Evolutionary conservation across 2,797 vertebrate genomes (phyloP), one percentile per base, ranked within the genome.

Genomic region (Eleutherodactylus coqui): DNA sequence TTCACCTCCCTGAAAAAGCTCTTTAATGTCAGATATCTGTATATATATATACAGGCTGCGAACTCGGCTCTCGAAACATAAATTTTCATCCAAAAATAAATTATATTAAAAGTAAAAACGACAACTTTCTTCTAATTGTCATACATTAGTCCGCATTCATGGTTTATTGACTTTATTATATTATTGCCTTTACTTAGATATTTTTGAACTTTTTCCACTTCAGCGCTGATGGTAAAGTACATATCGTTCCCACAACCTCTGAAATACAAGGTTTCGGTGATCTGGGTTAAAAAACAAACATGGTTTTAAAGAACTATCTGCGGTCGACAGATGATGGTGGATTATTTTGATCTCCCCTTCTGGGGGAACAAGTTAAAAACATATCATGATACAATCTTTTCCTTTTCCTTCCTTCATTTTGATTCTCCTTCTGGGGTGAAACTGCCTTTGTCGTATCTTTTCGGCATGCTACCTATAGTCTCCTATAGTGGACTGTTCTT

Each of bases 111-210:
- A 45, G 5, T 45, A 45, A 27, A 27, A 73, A 70, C 67, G n/a
- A 41, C 5, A 8, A 41, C 67, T 41, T 45, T 43, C 16, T 70
- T 70, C 5, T 27, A 73, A 73, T 73, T 27, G 70, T 73, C 70
- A 43, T 43, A 27, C 70, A 73, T 45, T 73, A 70, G 69, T 13
- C 13, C 70, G 7, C 38, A 73, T 73, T 45, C 13, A 5, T 11
- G n/a, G 69, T 73, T 73, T 73, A 73, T 73, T 73, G 41, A 73
- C 70, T 73, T 73, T 73, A 70, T 70, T 70, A 73, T 73, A 73
- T 45, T 27, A 73, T 73, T 58, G 49, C 16, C 76, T 27, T n/a
- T 51, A 21, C 73, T 16, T 9, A 38, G 75, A 55, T 36, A 55
- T 77, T 77, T 51, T 38, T 77, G 32, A 38, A 55, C n/a, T 76